Percentiles rank a stretch among this genome's conserved stretches.
These are phyloP conservation scores for Otolemur garnettii DNA, from an alignment of 2,113 vertebrate genomes.

Conservation along the genomic window DNA sequence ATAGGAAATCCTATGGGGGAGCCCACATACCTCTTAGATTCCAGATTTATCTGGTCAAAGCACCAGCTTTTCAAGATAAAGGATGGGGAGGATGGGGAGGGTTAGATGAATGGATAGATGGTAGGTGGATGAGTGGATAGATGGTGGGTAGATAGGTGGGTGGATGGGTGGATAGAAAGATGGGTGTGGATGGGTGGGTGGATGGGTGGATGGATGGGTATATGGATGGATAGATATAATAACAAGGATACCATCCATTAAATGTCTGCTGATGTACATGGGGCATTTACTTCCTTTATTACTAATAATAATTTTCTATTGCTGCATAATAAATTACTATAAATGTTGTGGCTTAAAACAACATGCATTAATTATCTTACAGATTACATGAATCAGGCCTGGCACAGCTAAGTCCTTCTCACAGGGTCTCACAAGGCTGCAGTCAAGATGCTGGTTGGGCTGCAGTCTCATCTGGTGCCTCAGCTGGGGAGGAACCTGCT, in stretches of 20 bases:
- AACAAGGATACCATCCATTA: background rate
- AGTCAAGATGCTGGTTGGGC: accelerated
- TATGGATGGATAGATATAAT: no score
- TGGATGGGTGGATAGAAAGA: background rate
- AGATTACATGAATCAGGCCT: no score
- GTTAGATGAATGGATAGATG: no score
- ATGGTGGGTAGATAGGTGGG: accelerated
- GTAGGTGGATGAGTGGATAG: no score
- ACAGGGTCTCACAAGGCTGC: background rate
- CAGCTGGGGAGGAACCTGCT: background rate
- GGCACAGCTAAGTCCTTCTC: background rate
- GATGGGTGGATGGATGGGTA: accelerated
- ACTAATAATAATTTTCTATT: background rate
- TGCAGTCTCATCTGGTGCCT: background rate
- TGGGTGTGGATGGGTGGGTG: no score
- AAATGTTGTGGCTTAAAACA: background rate
- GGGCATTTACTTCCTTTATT: background rate
- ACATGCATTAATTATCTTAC: no score
- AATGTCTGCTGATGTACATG: background rate
- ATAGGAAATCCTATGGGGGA: background rate
- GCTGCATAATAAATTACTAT: no score
- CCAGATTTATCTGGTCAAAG: background rate
- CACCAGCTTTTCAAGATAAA: background rate
- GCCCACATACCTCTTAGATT: accelerated
- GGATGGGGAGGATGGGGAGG: background rate